phyloP scores from a whole-genome alignment of 2,113 vertebrate species.

The Calyptommatus sinebrachiatus region DNA sequence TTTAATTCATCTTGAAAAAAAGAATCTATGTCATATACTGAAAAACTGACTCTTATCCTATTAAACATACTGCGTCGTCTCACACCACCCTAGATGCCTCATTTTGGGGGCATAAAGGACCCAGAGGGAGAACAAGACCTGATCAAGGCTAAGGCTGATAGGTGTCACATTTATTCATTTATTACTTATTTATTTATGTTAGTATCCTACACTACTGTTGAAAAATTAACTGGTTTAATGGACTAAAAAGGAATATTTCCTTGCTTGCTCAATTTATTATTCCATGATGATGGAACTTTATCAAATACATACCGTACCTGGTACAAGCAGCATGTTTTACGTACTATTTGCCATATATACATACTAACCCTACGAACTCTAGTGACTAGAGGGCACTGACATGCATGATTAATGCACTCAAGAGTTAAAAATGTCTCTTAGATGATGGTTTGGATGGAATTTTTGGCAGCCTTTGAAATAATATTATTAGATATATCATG shows the following conservation, averaged over 20 bases:
- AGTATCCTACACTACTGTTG: not conserved
- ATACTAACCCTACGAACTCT: not conserved
- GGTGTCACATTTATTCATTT: too few species aligned
- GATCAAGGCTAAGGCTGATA: too few species aligned
- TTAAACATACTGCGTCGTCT: not conserved
- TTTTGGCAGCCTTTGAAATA: not conserved
- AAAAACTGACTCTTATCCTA: too few species aligned
- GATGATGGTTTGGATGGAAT: not conserved
- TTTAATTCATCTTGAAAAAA: not conserved
- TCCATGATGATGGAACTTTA: too few species aligned
- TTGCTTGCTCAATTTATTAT: too few species aligned
- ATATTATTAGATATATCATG: not conserved
- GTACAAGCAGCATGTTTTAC: not conserved
- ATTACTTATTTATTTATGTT: not conserved
- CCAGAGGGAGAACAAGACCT: too few species aligned
- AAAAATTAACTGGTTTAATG: not conserved
- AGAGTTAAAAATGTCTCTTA: not conserved
- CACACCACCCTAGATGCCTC: not conserved
- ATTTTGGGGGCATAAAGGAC: too few species aligned
- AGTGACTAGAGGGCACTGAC: not conserved
- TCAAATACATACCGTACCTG: too few species aligned
- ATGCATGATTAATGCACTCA: not conserved
- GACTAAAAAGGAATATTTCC: too few species aligned
- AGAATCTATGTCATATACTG: not conserved
- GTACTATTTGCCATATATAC: not conserved